Evolutionary conservation across 1,140 invertebrate species (phyloP).

Genomic region (Anastrepha obliqua): DNA sequence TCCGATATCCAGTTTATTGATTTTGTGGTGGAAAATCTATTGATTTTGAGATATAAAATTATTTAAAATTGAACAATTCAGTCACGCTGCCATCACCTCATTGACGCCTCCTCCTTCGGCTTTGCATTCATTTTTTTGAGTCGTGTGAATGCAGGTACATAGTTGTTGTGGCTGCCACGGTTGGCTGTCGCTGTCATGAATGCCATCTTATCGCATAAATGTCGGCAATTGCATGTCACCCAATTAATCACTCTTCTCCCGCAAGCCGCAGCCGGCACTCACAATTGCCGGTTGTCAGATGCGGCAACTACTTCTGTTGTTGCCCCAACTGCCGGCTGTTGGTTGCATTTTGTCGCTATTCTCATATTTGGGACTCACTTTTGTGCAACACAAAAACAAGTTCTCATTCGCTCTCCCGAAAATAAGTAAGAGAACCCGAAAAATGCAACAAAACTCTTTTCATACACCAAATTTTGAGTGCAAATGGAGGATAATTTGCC

Average conservation of each 20-base stretch:
- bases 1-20: too few relatives aligned
- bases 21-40: too few relatives aligned
- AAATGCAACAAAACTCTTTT: conserved; percentile 34
- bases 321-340: neutral
- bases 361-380: conserved; percentile 13
- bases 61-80: too few relatives aligned
- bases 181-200: conserved; percentile 3
- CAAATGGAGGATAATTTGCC: conserved; percentile 17
- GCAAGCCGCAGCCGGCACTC: conserved; percentile 18
- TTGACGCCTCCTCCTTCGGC: too few relatives aligned
- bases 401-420: conserved; percentile 2
- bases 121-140: too few relatives aligned
- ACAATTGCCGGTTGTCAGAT: conserved; percentile 33
- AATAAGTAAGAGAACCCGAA: conserved; percentile 28
- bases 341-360: neutral
- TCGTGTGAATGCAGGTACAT: neutral
- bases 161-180: neutral
- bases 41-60: too few relatives aligned
- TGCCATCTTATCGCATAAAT: conserved; percentile 52
- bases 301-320: neutral
- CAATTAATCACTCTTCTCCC: conserved; percentile 50
- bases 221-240: conserved; percentile 49
- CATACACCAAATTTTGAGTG: conserved; percentile 11
- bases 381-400: neutral
- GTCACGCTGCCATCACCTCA: too few relatives aligned